Evolutionary conservation across 2,113 vertebrate genomes (phyloP).

Genomic region (Vireo altiloquus): DNA sequence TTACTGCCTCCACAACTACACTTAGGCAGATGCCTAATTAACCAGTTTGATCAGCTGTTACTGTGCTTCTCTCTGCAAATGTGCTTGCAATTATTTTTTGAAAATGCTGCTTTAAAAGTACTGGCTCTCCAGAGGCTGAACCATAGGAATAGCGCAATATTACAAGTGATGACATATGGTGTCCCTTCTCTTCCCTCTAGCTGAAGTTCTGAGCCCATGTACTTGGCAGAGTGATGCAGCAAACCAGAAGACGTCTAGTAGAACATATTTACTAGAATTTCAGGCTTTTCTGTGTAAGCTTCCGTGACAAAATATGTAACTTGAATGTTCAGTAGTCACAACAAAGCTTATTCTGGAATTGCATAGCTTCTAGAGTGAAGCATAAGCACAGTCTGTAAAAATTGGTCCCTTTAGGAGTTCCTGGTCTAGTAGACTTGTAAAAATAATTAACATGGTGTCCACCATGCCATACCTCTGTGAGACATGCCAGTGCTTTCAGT

Average conservation of each 20-base stretch:
- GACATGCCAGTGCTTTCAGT: background rate
- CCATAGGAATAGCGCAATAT: background rate
- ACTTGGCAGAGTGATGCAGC: background rate
- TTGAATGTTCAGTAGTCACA: background rate
- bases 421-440: background rate
- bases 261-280: background rate
- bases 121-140: background rate
- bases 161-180: background rate
- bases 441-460: background rate
- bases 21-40: background rate
- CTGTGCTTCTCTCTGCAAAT: background rate
- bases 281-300: background rate
- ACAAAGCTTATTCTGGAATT: background rate
- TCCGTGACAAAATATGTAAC: rapidly evolving
- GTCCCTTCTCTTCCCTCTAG: background rate
- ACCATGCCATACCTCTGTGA: background rate
- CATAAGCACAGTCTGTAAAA: background rate
- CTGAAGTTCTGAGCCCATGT: background rate
- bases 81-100: background rate
- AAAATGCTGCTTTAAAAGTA: background rate
- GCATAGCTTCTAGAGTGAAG: background rate
- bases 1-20: background rate
- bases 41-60: background rate
- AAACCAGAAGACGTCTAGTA: background rate
- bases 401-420: background rate